These are phyloP conservation scores for Clarias pachynema DNA, from an alignment of 2,797 vertebrate species.

Conservation along the genomic window DNA sequence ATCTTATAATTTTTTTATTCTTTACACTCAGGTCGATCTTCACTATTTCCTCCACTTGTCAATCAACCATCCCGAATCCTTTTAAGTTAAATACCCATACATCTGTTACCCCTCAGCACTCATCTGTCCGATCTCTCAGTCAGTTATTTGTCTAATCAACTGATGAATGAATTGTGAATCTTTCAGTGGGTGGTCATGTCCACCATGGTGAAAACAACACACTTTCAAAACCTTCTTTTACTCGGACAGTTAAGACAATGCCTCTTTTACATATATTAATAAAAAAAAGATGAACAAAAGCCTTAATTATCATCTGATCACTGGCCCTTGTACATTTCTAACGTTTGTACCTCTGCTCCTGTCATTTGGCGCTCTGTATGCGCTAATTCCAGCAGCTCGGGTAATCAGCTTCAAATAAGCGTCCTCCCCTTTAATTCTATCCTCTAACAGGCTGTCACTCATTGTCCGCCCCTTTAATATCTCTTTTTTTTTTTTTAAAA, in stretches of 20 bases:
- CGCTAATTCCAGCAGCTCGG: constrained; percentile 60
- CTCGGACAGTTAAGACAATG: constrained; percentile 18
- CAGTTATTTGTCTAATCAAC: neutral
- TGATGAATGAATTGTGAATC: neutral
- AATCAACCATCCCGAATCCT: constrained; percentile 12
- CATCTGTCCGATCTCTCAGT: neutral
- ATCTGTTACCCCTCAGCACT: neutral
- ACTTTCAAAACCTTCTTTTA: neutral
- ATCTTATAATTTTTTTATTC: neutral
- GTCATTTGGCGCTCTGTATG: constrained; percentile 52
- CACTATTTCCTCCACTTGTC: neutral
- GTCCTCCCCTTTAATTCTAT: constrained; percentile 48
- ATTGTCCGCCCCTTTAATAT: constrained; percentile 61
- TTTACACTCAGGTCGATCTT: neutral
- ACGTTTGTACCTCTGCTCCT: constrained; percentile 44
- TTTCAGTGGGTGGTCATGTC: neutral
- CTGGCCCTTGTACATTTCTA: constrained; percentile 51
- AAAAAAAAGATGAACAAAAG: neutral
- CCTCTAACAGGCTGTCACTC: constrained; percentile 36
- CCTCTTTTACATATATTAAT: neutral
- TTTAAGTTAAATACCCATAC: neutral
- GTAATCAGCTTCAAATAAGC: constrained; percentile 67
- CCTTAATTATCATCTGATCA: constrained; percentile 5
- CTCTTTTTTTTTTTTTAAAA: constrained; percentile 49
- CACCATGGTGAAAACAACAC: neutral